Evolutionary conservation across 2,113 vertebrate species (phyloP).

Genomic region (Cacatua alba): DNA sequence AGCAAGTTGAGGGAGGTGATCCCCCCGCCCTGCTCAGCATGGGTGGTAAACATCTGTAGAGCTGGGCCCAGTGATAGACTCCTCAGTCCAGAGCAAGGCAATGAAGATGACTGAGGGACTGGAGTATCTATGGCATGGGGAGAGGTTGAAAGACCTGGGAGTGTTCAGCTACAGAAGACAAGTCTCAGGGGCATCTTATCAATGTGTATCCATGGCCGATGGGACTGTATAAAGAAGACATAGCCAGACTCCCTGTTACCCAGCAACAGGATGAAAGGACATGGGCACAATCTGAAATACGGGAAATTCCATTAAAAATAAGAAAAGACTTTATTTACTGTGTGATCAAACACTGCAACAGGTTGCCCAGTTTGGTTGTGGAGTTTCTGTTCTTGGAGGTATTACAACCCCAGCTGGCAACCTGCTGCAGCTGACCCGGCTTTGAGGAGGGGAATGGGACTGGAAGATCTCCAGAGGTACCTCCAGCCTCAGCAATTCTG

Average conservation of each 20-base stretch:
- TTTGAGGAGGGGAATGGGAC: not conserved
- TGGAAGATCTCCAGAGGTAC: not conserved
- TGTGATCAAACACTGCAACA: not conserved
- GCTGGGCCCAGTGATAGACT: not conserved
- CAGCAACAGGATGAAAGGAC: not conserved
- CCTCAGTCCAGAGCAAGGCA: not conserved
- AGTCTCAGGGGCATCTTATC: not conserved
- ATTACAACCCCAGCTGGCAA: not conserved
- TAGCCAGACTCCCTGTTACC: not conserved
- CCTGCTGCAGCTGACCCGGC: not conserved
- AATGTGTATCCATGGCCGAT: fast-evolving
- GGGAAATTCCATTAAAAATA: not conserved
- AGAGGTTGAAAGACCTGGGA: not conserved
- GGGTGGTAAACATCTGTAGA: not conserved
- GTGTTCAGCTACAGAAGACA: not conserved
- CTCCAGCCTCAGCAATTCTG: not conserved
- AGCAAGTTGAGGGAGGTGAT: not conserved
- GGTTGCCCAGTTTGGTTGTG: not conserved
- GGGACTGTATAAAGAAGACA: not conserved
- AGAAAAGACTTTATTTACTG: not conserved
- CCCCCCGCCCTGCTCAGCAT: not conserved
- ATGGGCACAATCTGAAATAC: not conserved
- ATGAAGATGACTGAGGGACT: fast-evolving
- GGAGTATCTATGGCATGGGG: not conserved
- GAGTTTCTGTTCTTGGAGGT: not conserved